Evolutionary conservation across 1,140 invertebrate genomes (phyloP).

Genomic region (Chionoecetes opilio): DNA sequence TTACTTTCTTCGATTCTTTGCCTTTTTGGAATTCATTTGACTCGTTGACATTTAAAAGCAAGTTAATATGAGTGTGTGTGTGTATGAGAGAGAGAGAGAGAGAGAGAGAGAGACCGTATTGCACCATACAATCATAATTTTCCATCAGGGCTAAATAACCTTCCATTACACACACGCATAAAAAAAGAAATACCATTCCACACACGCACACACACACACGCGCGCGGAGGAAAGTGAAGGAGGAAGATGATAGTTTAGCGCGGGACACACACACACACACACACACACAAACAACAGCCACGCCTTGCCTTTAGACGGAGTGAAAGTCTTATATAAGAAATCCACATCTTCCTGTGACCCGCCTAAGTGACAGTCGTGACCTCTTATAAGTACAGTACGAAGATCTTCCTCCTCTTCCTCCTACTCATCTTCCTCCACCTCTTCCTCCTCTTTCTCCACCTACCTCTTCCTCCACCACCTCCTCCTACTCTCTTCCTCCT

Average conservation of each 20-base stretch:
- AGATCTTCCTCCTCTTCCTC: neutral
- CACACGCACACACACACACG: constrained; percentile 25
- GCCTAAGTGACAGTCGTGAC: neutral
- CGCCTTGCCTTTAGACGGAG: neutral
- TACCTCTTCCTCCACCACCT: neutral
- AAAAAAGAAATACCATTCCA: neutral
- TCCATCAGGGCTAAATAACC: constrained; percentile 1
- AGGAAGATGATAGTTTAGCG: neutral
- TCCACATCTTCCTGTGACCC: neutral
- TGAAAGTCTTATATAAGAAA: constrained; percentile 2
- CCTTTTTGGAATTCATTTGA: too few species aligned
- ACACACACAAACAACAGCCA: neutral
- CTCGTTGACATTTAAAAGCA: too few species aligned
- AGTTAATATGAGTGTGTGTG: too few species aligned
- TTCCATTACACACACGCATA: neutral
- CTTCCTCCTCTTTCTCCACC: neutral
- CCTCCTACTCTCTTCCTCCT: too few species aligned
- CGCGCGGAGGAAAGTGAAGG: neutral
- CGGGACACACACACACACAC: constrained; percentile 3
- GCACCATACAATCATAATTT: neutral
- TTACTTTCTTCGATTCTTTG: too few species aligned
- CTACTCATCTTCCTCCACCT: neutral
- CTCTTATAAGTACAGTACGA: neutral
- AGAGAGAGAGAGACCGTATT: constrained; percentile 2
- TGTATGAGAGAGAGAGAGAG: constrained; percentile 20